phyloP scores from a whole-genome alignment of 2,797 vertebrate genomes.

The Poecilia gillii region DNA sequence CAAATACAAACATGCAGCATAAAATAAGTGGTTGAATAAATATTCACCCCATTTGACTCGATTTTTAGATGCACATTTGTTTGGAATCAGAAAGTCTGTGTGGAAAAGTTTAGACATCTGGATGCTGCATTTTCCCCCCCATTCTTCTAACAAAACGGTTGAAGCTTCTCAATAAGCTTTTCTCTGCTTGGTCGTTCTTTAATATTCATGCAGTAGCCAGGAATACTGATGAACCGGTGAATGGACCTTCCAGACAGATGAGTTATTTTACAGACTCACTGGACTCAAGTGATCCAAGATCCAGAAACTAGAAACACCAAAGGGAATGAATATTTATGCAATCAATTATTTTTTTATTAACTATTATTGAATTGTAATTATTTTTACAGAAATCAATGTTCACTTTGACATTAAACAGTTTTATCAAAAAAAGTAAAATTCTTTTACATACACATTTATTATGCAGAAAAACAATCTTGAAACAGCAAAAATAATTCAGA shows the following conservation, averaged over 20 bases:
- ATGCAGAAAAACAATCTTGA: not conserved
- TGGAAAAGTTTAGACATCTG: no score
- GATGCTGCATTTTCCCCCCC: not conserved
- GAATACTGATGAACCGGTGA: not conserved
- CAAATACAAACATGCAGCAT: not conserved
- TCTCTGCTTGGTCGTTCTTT: not conserved
- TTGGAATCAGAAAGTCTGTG: not conserved
- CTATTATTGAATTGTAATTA: not conserved
- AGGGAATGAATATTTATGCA: not conserved
- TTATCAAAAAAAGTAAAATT: not conserved
- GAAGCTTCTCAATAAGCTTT: not conserved
- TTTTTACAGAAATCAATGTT: not conserved
- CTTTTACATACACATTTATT: not conserved
- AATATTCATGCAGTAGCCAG: not conserved
- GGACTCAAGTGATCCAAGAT: not conserved
- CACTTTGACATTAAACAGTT: not conserved
- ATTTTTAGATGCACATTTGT: not conserved
- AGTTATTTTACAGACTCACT: not conserved
- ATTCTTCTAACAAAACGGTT: not conserved
- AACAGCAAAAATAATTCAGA: not conserved
- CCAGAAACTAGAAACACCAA: not conserved
- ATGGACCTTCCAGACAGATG: not conserved
- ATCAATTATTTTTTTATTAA: not conserved
- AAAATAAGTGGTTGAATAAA: not conserved
- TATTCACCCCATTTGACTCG: not conserved